Evolutionary conservation across 2,888 invertebrate species (phyloP), one percentile per base, ranked within the genome.

Genomic region (Allophyes oxyacanthae): DNA sequence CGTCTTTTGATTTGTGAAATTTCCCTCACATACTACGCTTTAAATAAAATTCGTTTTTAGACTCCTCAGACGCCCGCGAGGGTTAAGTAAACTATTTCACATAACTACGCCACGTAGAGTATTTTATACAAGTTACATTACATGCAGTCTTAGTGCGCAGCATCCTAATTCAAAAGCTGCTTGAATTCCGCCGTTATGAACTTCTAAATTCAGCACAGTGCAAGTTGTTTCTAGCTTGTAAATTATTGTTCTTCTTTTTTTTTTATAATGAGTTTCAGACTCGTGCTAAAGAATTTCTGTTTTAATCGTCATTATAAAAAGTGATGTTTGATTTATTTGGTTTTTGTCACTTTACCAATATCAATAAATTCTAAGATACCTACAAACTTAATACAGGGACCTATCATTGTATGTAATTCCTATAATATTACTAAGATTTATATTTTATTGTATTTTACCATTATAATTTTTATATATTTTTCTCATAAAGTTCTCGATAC

Each of bases 121-220:
- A 61, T 61, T 48, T 65, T 44, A 44, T 13, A 54, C 49, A 54
- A 65, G 36, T 56, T 56, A 28, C 34, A 40, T 30, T 48, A 49
- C 42, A 43, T 64, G 54, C 41, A 64, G 41, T 46, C 32, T 55
- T 48, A 37, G 38, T n/a, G n/a, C 50, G n/a, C 30, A 64, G 30
- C 64, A 63, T 34, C 54, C 58, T 64, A 54, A 67, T 67, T 59
- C 59, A 67, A 32, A 64, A 60, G 51, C 60, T 68, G 60, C 59
- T 51, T 36, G 63, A 53, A 57, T 66, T 44, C 4, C 20, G 26
- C 54, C 30, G 51, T 55, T 67, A 66, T 53, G 50, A 66, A 33
- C 50, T 37, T 53, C 44, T 32, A 51, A 58, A 58, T 58, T 63
- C 26, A 51, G 10, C 15, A 48, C 43, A 41, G 42, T 13, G 32